Conservation (phyloP, 92 coral and sea anemone species). For the Desmophyllum pertusum region DNA sequence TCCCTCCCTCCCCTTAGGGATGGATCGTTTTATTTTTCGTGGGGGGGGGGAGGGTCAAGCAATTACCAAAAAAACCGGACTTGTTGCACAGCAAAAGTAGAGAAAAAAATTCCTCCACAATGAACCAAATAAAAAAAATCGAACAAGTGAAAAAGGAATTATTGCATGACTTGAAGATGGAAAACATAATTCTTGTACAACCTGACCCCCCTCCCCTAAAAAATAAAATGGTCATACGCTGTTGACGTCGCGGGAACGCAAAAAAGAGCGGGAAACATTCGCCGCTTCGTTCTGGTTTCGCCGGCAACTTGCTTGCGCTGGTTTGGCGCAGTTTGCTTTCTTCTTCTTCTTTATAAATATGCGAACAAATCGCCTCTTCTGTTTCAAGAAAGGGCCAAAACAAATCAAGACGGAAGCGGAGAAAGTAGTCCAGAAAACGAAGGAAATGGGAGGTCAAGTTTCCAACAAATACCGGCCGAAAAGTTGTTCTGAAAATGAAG, state of each 20-base stretch:
- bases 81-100: too few relatives aligned
- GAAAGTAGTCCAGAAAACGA: background rate
- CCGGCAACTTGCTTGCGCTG: constrained; percentile 35
- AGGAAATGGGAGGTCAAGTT: constrained; percentile 46
- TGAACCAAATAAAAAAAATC: too few relatives aligned
- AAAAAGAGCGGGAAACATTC: constrained; percentile 36
- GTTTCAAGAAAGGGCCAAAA: background rate
- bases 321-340: constrained; percentile 10
- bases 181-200: too few relatives aligned
- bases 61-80: too few relatives aligned
- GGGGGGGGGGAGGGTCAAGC: too few relatives aligned
- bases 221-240: too few relatives aligned
- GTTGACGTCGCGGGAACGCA: constrained; percentile 27
- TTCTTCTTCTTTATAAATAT: constrained; percentile 8
- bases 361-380: constrained; percentile 39
- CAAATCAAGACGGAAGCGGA: background rate
- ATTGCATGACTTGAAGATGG: too few relatives aligned
- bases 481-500: constrained; percentile 20
- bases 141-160: too few relatives aligned
- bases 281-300: background rate
- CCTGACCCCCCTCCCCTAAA: too few relatives aligned
- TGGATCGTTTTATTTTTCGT: too few relatives aligned
- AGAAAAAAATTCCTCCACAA: too few relatives aligned
- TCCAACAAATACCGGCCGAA: constrained; percentile 14
- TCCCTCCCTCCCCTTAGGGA: constrained; percentile 30